These are phyloP conservation scores for Tachystola acroxantha DNA, from an alignment of 2,888 invertebrate species.

Conservation along the genomic window DNA sequence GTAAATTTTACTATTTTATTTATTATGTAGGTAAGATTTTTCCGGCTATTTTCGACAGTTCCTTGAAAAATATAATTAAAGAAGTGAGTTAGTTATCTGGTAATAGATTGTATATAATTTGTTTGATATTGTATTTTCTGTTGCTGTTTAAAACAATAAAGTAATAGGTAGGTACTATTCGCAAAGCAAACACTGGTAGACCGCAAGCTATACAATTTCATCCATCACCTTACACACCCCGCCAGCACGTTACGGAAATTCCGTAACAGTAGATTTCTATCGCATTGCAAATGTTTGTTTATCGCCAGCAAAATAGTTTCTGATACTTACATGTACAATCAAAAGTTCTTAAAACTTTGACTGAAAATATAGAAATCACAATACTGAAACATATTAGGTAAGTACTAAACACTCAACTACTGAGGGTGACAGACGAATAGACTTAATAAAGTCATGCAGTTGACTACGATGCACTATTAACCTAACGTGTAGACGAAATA, in stretches of 20 bases:
- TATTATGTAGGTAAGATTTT: too few species aligned
- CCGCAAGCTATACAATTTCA: conserved; percentile 53
- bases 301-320: conserved; percentile 3
- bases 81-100: too few species aligned
- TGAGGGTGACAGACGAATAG: neutral
- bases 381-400: neutral
- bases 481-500: neutral
- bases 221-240: conserved; percentile 58
- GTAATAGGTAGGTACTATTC: too few species aligned
- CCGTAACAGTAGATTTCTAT: conserved; percentile 28
- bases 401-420: neutral
- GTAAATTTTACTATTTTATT: too few species aligned
- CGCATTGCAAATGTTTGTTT: conserved; percentile 31
- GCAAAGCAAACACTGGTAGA: conserved; percentile 25
- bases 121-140: too few species aligned
- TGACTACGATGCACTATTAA: neutral
- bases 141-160: too few species aligned
- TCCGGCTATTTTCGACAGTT: too few species aligned
- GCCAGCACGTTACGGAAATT: conserved; percentile 47
- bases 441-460: neutral
- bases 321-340: neutral
- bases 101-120: too few species aligned
- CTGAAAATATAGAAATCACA: too few species aligned
- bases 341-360: too few species aligned
- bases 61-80: too few species aligned